Evolutionary conservation across 2,888 invertebrate genomes (phyloP), one percentile per base, ranked within the genome.

Genomic region (Hydrotaea cyrtoneurina): DNA sequence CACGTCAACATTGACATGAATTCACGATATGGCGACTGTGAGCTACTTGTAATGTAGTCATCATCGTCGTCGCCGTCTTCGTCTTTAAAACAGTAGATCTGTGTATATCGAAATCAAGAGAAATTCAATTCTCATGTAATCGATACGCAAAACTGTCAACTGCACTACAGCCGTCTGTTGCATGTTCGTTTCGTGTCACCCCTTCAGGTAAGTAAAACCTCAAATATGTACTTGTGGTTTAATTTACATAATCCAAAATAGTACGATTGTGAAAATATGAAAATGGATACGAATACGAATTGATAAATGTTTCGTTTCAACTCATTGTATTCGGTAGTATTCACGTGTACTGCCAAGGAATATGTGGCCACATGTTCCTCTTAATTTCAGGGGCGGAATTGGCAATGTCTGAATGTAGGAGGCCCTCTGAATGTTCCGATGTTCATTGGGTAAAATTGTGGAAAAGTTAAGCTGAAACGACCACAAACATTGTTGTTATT

Each of bases 71-170:
- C 31, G n/a, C n/a, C n/a, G n/a, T n/a, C n/a, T n/a, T n/a, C n/a
- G n/a, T n/a, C n/a, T n/a, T 31, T 31, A 2, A 31, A 31, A 31
- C 31, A 31, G 31, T 62, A 46, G 69, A 69, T 69, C 46, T n/a
- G n/a, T n/a, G n/a, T 69, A 19, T 69, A 69, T 69, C 69, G 43
- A 76, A 72, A 62, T 26, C 36, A 43, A 81, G 64, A 46, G 82
- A 77, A 79, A 85, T 85, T 82, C 36, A 77, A 85, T 73, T 73
- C 73, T 10, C 17, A 79, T 82, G 85, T 82, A 85, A 85, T 77
- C 69, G 76, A 85, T 85, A 82, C 76, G 59, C 69, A 5, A 23
- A 3, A 39, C 69, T 85, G 85, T 85, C 79, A 79, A 69, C 43
- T 13, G 23, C 46, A 11, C 66, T 39, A 11, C 69, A 69, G 31